Conservation (phyloP, 2,888 invertebrate species). For the Acronicta aceris region DNA sequence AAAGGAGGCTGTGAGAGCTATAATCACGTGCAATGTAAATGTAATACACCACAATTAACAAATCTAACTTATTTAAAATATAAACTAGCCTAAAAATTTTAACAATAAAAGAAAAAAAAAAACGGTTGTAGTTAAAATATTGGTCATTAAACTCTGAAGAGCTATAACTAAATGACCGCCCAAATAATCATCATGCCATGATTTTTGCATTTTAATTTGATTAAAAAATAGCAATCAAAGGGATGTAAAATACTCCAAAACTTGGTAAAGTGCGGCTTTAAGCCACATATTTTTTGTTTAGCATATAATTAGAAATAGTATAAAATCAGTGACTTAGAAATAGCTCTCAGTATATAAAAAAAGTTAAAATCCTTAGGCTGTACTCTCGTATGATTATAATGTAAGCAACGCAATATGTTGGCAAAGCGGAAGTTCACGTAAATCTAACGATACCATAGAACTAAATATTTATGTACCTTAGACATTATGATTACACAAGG, state of each 20-base stretch:
- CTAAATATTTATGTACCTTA: conserved; percentile 89
- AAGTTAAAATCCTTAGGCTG: conserved; percentile 89
- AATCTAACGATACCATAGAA: conserved; percentile 88
- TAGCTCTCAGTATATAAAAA: conserved; percentile 88
- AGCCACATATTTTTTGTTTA: conserved; percentile 77
- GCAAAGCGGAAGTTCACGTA: conserved; percentile 88
- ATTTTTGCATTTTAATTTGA: conserved; percentile 80
- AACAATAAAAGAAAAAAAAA: conserved; percentile 85
- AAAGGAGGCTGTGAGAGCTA: conserved; percentile 86
- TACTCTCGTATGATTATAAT: conserved; percentile 88
- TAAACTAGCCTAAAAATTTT: conserved; percentile 89
- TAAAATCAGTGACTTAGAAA: conserved; percentile 88
- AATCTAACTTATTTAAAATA: conserved; percentile 88
- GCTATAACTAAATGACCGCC: conserved; percentile 88
- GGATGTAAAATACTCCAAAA: conserved; percentile 88
- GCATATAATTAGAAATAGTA: conserved; percentile 81
- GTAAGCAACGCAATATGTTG: conserved; percentile 89
- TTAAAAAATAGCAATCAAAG: conserved; percentile 81
- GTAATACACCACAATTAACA: conserved; percentile 87
- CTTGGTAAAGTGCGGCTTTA: conserved; percentile 79
- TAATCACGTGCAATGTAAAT: conserved; percentile 86
- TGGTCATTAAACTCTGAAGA: conserved; percentile 88
- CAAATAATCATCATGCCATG: conserved; percentile 85
- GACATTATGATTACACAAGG: conserved; percentile 87
- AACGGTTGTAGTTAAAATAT: conserved; percentile 84